These are phyloP conservation scores for Stigmatopora argus DNA, from an alignment of 2,113 vertebrate species.

Conservation along the genomic window DNA sequence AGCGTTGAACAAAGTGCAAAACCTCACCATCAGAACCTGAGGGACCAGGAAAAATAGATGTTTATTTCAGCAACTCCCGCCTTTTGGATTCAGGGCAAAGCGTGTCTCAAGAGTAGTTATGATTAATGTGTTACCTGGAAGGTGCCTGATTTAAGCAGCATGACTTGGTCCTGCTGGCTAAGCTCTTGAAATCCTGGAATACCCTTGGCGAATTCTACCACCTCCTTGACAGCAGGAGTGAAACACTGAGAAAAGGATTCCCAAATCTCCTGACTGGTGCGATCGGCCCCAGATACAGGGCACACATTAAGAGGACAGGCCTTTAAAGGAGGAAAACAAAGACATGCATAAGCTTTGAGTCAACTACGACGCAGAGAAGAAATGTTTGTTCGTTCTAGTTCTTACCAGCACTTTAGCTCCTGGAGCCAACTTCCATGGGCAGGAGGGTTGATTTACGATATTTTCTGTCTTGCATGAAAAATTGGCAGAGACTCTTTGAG, in stretches of 20 bases:
- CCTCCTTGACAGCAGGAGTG: constrained; percentile 76
- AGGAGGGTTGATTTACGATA: constrained; percentile 48
- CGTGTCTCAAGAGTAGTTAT: neutral
- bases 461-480: constrained; percentile 29
- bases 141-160: constrained; percentile 77
- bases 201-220: constrained; percentile 77
- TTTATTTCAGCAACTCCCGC: neutral
- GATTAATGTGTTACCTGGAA: constrained; percentile 68
- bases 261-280: constrained; percentile 72
- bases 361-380: neutral
- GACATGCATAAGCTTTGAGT: neutral
- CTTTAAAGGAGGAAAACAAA: constrained; percentile 41
- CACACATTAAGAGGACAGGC: constrained; percentile 74
- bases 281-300: constrained; percentile 64
- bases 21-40: constrained; percentile 77
- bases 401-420: constrained; percentile 75
- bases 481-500: constrained; percentile 38
- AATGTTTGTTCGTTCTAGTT: neutral
- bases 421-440: constrained; percentile 65
- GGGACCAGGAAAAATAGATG: neutral
- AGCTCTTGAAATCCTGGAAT: constrained; percentile 76
- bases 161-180: constrained; percentile 76
- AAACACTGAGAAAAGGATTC: constrained; percentile 77
- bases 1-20: constrained; percentile 73
- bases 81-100: neutral